Evolutionary conservation across 2,888 invertebrate genomes (phyloP), one percentile per base, ranked within the genome.

Genomic region (Ariolimax columbianus): DNA sequence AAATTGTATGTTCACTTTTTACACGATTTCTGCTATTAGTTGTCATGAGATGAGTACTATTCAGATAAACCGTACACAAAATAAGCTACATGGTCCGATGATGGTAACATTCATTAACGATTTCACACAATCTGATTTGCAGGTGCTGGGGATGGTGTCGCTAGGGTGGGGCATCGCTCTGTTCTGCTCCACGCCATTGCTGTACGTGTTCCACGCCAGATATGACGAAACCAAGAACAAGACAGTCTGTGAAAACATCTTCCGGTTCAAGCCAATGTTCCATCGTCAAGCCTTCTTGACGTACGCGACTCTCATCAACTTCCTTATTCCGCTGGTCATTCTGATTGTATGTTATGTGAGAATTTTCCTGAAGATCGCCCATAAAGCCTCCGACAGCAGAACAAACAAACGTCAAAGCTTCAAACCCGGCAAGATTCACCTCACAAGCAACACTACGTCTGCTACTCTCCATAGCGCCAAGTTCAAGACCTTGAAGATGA

Each of bases 401-500:
- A 89, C 87, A 30, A 86, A 87, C 30, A 90, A 90, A 68, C 88
- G 88, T 36, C 88, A 89, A 83, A 89, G 88, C 70, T 89, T 90
- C 66, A 92, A 91, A 78, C 90, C 92, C 6, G 93, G 92, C 9
- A 92, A 92, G 86, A 89, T 93, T 40, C 91, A 91, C 43, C 89
- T 93, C 23, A 93, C 92, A 85, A 91, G 92, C 86, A 87, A 82
- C 78, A 93, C 93, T 1, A 90, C 90, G 23, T 93, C 93, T 19
- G 91, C 89, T 40, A 92, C 94, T 0, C 89, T 94, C 38, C 93
- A 93, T 23, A 91, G 91, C 82, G 94, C 94, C 14, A 94, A 93
- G 88, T 90, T 92, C 26, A 94, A 94, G 87, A 94, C 94, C 3
- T 87, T 94, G 47, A 94, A 93, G 87, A 94, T 94, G 94, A 93